Evolutionary conservation across 2,113 vertebrate genomes (phyloP), one percentile per base, ranked within the genome.

Genomic region (Mohoua ochrocephala): DNA sequence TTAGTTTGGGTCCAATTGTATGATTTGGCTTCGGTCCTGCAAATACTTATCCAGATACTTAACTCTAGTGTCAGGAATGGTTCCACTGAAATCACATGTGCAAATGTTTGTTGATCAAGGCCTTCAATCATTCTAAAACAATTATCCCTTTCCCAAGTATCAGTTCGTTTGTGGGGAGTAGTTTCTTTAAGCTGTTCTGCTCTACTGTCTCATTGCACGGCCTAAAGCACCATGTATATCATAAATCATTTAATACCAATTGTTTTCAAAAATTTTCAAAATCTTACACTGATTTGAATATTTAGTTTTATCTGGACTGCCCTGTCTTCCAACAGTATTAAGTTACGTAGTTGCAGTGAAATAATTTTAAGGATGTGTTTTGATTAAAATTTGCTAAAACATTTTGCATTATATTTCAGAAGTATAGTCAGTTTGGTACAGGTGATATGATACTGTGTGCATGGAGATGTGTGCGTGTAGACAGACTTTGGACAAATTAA

Each of bases 21-120:
- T 96, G 68, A 91, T 87, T 97, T 96, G 94, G 91, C 94, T 89
- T 33, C 67, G 57, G 54, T 95, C 87, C 91, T 95, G 89, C 91
- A 96, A 95, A 95, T 69, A 94, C 84, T 85, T 95, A 50, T 18
- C 37, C 84, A 85, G 52, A 93, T 94, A 89, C 70, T 92, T 67
- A 93, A 88, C 67, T 93, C 75, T 11, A 94, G 65, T 91, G 84
- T 93, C 87, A 94, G 89, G 70, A 94, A 41, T 89, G 33, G 73
- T 94, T 93, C 65, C 78, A 83, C 57, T 93, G 87, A 91, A 79
- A 89, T 89, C 69, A 87, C 42, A 61, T 47, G 65, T 84, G 74
- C 68, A 95, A 95, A 87, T 85, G 87, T 91, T 94, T 87, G 93
- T 93, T 11, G 65, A 91, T 89, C 49, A 87, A 84, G 61, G 17